Conservation (phyloP, 2,113 vertebrate genomes). For the Macheiramphus alcinus region DNA sequence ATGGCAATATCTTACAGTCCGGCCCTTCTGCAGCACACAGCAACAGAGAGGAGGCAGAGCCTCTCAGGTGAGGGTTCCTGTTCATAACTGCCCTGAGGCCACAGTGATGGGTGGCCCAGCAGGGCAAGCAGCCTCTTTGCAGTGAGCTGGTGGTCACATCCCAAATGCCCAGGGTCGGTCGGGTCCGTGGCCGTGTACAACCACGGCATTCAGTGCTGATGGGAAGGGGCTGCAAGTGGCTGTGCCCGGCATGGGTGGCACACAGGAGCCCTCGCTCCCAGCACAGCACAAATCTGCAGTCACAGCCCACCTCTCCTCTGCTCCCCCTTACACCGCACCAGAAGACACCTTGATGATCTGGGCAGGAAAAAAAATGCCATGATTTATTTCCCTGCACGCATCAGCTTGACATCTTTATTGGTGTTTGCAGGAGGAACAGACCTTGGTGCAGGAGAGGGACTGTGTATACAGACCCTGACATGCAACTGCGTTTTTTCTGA, state of each 20-base stretch:
- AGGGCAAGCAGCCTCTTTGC: neutral
- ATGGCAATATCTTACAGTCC: rapidly evolving
- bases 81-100: neutral
- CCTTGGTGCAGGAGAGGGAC: neutral
- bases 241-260: rapidly evolving
- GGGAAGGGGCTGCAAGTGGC: neutral
- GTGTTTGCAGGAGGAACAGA: neutral
- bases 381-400: neutral
- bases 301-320: neutral
- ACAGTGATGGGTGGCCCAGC: rapidly evolving
- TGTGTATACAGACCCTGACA: neutral
- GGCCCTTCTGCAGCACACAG: neutral
- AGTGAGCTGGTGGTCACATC: neutral
- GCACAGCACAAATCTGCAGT: neutral
- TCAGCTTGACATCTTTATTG: neutral
- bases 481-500: rapidly evolving
- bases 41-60: neutral
- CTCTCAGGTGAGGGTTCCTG: neutral
- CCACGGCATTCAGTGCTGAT: rapidly evolving
- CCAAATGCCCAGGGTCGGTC: neutral
- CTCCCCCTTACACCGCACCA: neutral
- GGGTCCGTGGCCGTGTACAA: rapidly evolving
- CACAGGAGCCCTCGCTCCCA: rapidly evolving
- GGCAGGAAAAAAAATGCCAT: neutral
- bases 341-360: neutral